Conservation (phyloP, 2,888 invertebrate species). For the Belgica antarctica region DNA sequence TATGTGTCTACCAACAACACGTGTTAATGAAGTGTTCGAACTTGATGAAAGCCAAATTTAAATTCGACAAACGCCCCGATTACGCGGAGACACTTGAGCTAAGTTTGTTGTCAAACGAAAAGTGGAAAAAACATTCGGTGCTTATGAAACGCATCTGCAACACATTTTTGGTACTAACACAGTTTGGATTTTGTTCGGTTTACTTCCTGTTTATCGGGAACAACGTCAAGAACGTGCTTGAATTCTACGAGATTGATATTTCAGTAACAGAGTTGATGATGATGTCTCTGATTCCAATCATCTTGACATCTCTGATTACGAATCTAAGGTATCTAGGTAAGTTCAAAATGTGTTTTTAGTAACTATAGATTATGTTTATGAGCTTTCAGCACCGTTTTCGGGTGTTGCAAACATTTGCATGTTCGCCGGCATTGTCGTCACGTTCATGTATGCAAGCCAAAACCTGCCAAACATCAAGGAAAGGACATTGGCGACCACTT, state of each 20-base stretch:
- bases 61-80: constrained; percentile 62
- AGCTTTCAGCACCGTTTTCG: constrained; percentile 68
- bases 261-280: constrained; percentile 73
- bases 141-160: constrained; percentile 73
- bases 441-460: constrained; percentile 71
- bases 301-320: constrained; percentile 71
- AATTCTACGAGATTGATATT: constrained; percentile 62
- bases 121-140: constrained; percentile 57
- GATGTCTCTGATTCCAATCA: constrained; percentile 68
- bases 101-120: not conserved
- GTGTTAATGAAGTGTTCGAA: constrained; percentile 75
- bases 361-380: too few species aligned
- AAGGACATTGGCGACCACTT: constrained; percentile 45
- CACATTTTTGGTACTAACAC: constrained; percentile 85
- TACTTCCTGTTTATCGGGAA: constrained; percentile 93
- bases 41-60: constrained; percentile 62
- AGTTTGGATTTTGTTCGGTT: constrained; percentile 96
- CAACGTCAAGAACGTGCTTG: constrained; percentile 74
- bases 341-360: not conserved
- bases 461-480: constrained; percentile 68
- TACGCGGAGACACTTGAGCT: constrained; percentile 81
- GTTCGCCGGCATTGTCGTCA: constrained; percentile 64
- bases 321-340: constrained; percentile 72
- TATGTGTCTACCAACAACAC: constrained; percentile 91
- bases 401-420: constrained; percentile 75